phyloP scores from a whole-genome alignment of 2,888 invertebrate genomes.

The Lithodes maja region DNA sequence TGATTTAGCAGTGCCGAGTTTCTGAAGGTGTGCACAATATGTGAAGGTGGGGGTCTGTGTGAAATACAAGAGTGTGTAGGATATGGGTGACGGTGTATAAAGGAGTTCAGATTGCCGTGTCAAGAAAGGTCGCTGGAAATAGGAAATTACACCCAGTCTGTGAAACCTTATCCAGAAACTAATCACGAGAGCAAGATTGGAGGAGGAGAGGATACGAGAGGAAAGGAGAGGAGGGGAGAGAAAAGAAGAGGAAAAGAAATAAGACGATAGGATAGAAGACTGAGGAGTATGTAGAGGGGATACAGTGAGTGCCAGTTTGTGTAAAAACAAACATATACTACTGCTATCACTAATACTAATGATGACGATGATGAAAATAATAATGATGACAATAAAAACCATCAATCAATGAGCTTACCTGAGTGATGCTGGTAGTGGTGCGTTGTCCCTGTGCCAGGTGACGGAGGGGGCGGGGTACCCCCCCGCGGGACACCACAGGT shows the following conservation, averaged over 20 bases:
- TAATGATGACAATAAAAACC: background rate
- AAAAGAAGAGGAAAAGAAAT: no score
- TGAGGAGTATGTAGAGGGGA: background rate
- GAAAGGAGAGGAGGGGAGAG: background rate
- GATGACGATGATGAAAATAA: background rate
- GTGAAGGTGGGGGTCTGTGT: no score
- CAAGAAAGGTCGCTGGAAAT: no score
- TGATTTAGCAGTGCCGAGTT: no score
- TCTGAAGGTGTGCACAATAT: no score
- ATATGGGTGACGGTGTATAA: no score
- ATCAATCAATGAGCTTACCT: slow-evolving; percentile 48
- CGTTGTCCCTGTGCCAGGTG: slow-evolving; percentile 70
- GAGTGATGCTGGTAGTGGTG: slow-evolving; percentile 47
- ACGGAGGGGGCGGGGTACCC: slow-evolving; percentile 72
- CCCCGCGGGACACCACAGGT: slow-evolving; percentile 71
- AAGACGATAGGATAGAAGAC: background rate
- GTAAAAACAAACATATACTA: background rate
- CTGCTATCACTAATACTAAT: background rate
- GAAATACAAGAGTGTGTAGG: no score
- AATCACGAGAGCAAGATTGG: background rate
- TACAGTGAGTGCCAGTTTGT: background rate
- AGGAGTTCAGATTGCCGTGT: no score
- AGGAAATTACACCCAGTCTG: no score
- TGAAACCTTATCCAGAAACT: no score
- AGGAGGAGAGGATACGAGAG: background rate